A percentile compares a stretch with the other conserved stretches of the same genome.
These are phyloP conservation scores for Oreamnos americanus DNA, from an alignment of 2,113 vertebrate genomes.

Conservation along the genomic window DNA sequence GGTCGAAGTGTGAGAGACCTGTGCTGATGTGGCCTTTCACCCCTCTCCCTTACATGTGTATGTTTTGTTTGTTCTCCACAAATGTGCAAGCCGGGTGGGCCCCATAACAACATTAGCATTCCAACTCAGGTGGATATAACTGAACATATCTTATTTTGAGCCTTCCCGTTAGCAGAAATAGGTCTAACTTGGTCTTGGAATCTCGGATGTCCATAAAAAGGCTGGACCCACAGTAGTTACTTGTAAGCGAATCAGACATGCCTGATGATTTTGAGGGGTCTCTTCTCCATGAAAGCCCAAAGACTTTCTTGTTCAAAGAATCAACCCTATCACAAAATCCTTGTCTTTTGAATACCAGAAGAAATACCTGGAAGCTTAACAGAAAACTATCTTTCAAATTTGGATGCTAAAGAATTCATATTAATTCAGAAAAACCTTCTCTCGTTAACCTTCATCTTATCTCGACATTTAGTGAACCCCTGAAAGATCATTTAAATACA, in stretches of 20 bases:
- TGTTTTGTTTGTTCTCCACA: background rate
- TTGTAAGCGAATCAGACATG: background rate
- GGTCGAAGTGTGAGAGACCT: background rate
- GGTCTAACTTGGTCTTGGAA: background rate
- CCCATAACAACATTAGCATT: background rate
- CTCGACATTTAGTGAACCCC: background rate
- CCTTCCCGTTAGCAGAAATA: background rate
- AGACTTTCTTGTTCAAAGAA: background rate
- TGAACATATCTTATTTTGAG: no score
- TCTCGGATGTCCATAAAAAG: fast-evolving
- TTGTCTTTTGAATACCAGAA: background rate
- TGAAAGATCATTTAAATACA: background rate
- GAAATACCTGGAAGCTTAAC: background rate
- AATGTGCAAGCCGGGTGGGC: fast-evolving
- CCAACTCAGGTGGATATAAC: background rate
- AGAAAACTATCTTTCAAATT: background rate
- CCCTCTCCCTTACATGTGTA: fast-evolving
- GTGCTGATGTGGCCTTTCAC: fast-evolving
- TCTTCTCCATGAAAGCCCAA: background rate
- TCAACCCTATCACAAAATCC: background rate
- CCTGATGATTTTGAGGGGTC: background rate
- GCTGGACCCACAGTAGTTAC: background rate
- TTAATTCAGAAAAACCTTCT: background rate
- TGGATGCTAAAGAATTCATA: background rate
- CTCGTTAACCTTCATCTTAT: background rate